Evolutionary conservation across 1,140 invertebrate species (phyloP), one percentile per base, ranked within the genome.

Genomic region (Lepidurus packardi): DNA sequence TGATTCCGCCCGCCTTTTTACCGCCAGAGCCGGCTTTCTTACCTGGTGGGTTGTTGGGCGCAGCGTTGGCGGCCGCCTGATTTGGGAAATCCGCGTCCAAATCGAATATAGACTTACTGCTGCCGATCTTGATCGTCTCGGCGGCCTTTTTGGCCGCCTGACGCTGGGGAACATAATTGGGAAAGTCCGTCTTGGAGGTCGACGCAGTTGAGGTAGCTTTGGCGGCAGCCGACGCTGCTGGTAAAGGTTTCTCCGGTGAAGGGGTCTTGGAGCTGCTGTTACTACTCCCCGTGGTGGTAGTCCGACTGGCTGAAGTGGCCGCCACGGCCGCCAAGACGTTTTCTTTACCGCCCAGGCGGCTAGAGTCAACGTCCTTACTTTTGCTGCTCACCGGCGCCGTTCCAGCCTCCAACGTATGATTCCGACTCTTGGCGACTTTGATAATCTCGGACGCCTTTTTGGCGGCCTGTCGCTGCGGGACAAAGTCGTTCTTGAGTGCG

Each of bases 101-200:
- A 34, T 78, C 78, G 41, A 78, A 78, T 1, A 78, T 41, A 10
- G 78, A 78, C 10, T 78, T 78, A 43, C 43, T 73, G 77, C 78
- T 78, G 13, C 79, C 65, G 25, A 77, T 93, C 82, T 95, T 94
- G 65, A 95, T 92, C 82, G 94, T 93, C 81, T 93, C 93, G 11
- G 93, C 93, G 3, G 94, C 94, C 84, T 96, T 96, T 83, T 94
- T 95, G 45, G 94, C 94, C 6, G 94, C 94, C 85, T 94, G 92
- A 53, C 94, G 86, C 83, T 95, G 94, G 0, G 94, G 94, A 47
- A 96, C 94, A 85, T 94, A 94, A 1, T 92, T 90, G 21, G 94
- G 85, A 80, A 92, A 90, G 82, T 75, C 74, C 13, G 53, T 75
- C 24, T 78, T 81, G 44, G 53, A 74, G 41, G 24, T 47, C 41